Base-by-base conservation (phyloP, 1,140 invertebrate species). In the Drosophila orena region DNA sequence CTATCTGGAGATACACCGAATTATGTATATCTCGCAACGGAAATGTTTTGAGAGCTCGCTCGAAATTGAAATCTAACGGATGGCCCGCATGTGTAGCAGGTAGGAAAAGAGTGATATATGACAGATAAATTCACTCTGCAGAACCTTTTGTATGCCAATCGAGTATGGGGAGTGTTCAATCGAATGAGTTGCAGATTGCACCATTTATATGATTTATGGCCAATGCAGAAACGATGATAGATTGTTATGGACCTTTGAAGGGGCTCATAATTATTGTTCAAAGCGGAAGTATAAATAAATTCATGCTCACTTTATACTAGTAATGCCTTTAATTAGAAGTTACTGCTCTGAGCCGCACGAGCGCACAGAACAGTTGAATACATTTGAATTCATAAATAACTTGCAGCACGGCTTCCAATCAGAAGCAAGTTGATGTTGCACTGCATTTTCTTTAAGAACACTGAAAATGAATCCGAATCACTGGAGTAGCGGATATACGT, bases 11-110 rank as follows among this genome's bases (percentile, higher is more conserved):
- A 58, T 54, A 62, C 53, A 58, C 46, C 40, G 20, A 75, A 30
- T 64, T 64, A 44, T n/a, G n/a, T n/a, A n/a, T 71, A 72, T 52
- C 54, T 72, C 14, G 17, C 47, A 86, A 69, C 81, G 81, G 81
- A 85, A 86, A 78, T 86, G 81, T 86, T 76, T 79, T 76, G 62
- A 61, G 70, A 43, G 72, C 71, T 73, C 60, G 40, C 57, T 75
- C 40, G 62, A 65, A 75, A 75, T 75, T 56, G 30, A 58, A 76
- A 66, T 43, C 40, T 76, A 76, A 76, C 71, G 46, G 53, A 49
- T 22, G 72, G 34, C 35, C 15, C 58, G 20, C 24, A 54, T 62
- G 49, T 54, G 35, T 61, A 44, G 50, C 53, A 37, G 22, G 1
- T 14, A 14, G 71, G 27, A 40, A 49, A 37, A 43, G 3, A 52